Base-by-base conservation (phyloP, 2,888 invertebrate species). In the Pseudeuparius sepicola region DNA sequence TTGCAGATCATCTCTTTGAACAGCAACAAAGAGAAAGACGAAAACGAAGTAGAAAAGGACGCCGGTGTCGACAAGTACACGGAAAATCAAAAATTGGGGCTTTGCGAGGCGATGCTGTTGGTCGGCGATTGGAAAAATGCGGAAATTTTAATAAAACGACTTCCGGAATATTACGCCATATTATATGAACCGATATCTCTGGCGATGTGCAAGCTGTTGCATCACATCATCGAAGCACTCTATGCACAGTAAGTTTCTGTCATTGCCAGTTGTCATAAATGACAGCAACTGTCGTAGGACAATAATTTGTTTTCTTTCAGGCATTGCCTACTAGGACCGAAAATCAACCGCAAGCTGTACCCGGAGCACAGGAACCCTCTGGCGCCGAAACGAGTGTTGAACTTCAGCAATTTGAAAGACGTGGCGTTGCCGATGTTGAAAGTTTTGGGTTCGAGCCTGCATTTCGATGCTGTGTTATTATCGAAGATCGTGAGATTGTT, bases 81-180 rank as follows among this genome's bases (percentile, higher is more conserved):
- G 55, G 66, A 61, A 31, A 97, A 98, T 66, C 96, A 98, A 63
- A 97, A 97, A 64, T 75, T 47, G 27, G 88, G 92, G 14, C 68
- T 98, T 14, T 83, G 89, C 51, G 88, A 92, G 58, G 90, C 93
- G 0, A 64, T 96, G 29, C 59, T 97, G 5, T 74, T 76, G 43
- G 76, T 92, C 45, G 93, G 89, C 2, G 90, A 89, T 49, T 97
- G 96, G 96, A 72, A 76, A 11, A 83, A 83, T 53, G 90, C 90
- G 3, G 73, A 78, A 41, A 70, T 72, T 44, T 67, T 98, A 37
- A 77, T 88, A 15, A 78, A 79, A 47, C 73, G 83, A 34, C 66
- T 97, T 41, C 97, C 97, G 0, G 78, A 82, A 37, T 77, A 78
- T 59, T 78, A 78, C 45, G 74, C 80, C 6, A 73, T 87, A 42